These are phyloP conservation scores for Nyctibius grandis DNA, from an alignment of 2,797 vertebrate species.

Conservation along the genomic window DNA sequence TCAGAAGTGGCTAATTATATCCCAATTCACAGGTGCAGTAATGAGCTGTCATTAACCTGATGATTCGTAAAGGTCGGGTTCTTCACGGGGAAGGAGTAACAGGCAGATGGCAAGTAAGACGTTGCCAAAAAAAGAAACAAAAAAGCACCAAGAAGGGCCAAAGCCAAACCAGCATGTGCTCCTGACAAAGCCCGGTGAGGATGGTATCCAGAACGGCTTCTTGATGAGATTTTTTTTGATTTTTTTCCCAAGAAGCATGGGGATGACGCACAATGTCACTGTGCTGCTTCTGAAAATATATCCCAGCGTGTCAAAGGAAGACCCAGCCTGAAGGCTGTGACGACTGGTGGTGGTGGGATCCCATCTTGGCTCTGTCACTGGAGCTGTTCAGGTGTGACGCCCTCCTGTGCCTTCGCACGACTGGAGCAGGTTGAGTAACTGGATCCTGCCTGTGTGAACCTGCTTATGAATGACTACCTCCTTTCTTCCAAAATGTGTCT, in stretches of 20 bases:
- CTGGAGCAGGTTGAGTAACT: background rate
- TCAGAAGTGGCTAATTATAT: slow-evolving; percentile 49
- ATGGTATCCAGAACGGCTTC: background rate
- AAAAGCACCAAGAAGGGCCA: background rate
- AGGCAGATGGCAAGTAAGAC: slow-evolving; percentile 38
- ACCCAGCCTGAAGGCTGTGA: background rate
- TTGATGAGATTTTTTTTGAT: background rate
- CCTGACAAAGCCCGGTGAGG: background rate
- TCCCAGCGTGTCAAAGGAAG: background rate
- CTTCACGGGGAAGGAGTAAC: slow-evolving; percentile 12
- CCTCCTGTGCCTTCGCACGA: background rate
- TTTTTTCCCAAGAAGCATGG: background rate
- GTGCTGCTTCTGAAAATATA: background rate
- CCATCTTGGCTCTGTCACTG: background rate
- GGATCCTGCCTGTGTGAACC: background rate
- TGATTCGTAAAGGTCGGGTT: slow-evolving; percentile 38
- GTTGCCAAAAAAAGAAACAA: background rate
- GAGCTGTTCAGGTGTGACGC: background rate
- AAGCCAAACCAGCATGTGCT: background rate
- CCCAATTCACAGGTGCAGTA: slow-evolving; percentile 36
- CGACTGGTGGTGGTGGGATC: background rate
- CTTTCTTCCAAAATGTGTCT: background rate
- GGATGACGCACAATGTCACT: background rate
- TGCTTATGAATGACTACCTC: background rate
- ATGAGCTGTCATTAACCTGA: slow-evolving; percentile 56